A percentile compares a stretch with the other conserved stretches of the same genome.
phyloP scores from a whole-genome alignment of 2,113 vertebrate genomes.

The Micronisus gabar region DNA sequence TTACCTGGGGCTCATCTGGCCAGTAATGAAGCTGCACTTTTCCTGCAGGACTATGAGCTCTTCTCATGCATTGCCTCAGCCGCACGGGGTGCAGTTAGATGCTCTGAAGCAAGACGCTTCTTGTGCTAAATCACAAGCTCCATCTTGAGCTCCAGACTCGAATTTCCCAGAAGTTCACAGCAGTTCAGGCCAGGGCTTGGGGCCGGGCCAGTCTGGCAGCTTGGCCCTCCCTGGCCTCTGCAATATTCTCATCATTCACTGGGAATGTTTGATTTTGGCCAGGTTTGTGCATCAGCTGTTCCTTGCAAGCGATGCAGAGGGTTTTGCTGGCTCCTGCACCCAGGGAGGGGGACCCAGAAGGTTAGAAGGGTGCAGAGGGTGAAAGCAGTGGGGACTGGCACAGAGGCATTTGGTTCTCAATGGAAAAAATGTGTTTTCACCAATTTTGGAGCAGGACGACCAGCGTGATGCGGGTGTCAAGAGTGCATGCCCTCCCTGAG shows the following conservation, averaged over 20 bases:
- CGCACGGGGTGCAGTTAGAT: rapidly evolving
- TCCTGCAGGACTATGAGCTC: not conserved
- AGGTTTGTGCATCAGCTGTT: not conserved
- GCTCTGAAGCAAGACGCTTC: not conserved
- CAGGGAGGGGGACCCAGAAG: not conserved
- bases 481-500: not conserved
- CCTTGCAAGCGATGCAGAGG: rapidly evolving
- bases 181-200: constrained; percentile 1
- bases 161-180: constrained; percentile 9
- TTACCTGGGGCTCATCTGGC: rapidly evolving
- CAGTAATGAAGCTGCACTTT: rapidly evolving
- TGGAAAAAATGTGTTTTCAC: rapidly evolving
- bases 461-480: rapidly evolving
- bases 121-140: not conserved
- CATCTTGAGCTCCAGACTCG: not conserved
- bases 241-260: not conserved
- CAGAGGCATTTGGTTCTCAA: rapidly evolving
- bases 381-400: not conserved
- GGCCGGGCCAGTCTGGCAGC: constrained; percentile 16
- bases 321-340: not conserved
- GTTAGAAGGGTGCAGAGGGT: not conserved
- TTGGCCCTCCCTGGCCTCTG: not conserved
- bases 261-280: constrained; percentile 19
- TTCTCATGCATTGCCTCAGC: too few species aligned
- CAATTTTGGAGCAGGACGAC: not conserved